Evolutionary conservation across 2,113 vertebrate species (phyloP).

Genomic region (Epinephelus fuscoguttatus): DNA sequence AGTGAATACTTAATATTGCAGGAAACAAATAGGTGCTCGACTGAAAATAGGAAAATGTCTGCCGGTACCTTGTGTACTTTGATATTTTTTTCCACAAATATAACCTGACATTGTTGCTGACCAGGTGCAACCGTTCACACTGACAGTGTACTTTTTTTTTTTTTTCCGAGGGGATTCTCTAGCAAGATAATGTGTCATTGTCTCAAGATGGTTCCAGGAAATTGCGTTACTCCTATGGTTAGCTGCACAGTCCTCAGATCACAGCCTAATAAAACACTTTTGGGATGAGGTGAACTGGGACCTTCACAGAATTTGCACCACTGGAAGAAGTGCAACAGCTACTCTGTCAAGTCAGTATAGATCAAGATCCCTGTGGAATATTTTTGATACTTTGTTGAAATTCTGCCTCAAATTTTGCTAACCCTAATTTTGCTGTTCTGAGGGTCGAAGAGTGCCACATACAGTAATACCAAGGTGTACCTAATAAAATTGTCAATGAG

Average conservation of each 20-base stretch:
- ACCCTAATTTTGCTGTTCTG: neutral
- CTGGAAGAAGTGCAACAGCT: slow-evolving; percentile 45
- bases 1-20: slow-evolving; percentile 25
- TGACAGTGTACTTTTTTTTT: slow-evolving; percentile 23
- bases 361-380: slow-evolving; percentile 37
- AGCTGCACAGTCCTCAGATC: slow-evolving; percentile 54
- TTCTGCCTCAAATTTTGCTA: slow-evolving; percentile 6
- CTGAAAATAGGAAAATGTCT: slow-evolving; percentile 29
- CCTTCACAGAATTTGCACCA: slow-evolving; percentile 41
- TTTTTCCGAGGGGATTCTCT: slow-evolving; percentile 1
- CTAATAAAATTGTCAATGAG: slow-evolving; percentile 60
- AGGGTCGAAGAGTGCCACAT: neutral
- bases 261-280: slow-evolving; percentile 67
- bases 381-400: slow-evolving; percentile 31
- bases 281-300: slow-evolving; percentile 49
- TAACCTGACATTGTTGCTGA: slow-evolving; percentile 38
- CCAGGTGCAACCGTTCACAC: slow-evolving; percentile 45
- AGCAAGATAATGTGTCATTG: slow-evolving; percentile 62
- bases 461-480: slow-evolving; percentile 36
- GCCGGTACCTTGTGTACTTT: slow-evolving; percentile 14
- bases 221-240: slow-evolving; percentile 63
- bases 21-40: slow-evolving; percentile 21
- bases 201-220: slow-evolving; percentile 67
- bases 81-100: slow-evolving; percentile 60
- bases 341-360: slow-evolving; percentile 38